Evolutionary conservation across 2,888 invertebrate genomes (phyloP).

Genomic region (Dione vanillae): DNA sequence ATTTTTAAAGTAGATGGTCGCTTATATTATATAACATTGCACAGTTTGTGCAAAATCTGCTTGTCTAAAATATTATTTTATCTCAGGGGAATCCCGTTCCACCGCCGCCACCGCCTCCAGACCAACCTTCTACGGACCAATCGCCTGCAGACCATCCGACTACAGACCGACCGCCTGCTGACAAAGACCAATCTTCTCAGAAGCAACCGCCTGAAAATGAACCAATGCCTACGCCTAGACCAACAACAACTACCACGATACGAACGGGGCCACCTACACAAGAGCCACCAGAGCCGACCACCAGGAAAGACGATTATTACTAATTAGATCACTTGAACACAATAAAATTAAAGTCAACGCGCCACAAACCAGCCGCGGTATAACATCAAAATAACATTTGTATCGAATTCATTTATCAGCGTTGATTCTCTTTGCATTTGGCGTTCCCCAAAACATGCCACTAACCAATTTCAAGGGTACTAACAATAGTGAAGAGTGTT

Average conservation of each 20-base stretch:
- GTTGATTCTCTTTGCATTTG: slow-evolving; percentile 79
- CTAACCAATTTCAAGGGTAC: slow-evolving; percentile 50
- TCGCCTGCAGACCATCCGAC: neutral
- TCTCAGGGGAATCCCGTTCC: slow-evolving; percentile 47
- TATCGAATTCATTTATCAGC: slow-evolving; percentile 81
- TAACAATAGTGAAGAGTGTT: slow-evolving; percentile 5
- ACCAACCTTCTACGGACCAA: neutral
- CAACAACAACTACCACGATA: too few species aligned
- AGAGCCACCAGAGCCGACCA: too few species aligned
- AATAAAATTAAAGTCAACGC: slow-evolving; percentile 58
- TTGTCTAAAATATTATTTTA: slow-evolving; percentile 30
- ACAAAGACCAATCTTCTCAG: too few species aligned
- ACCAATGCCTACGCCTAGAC: too few species aligned
- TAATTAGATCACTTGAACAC: slow-evolving; percentile 43
- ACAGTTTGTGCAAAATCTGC: too few species aligned
- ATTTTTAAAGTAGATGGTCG: too few species aligned
- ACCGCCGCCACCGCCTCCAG: neutral
- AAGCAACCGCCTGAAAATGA: too few species aligned
- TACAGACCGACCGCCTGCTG: too few species aligned
- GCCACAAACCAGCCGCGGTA: slow-evolving; percentile 65
- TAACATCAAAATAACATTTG: slow-evolving; percentile 82
- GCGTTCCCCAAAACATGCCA: slow-evolving; percentile 57
- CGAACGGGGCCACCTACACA: too few species aligned
- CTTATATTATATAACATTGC: too few species aligned
- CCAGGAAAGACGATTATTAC: too few species aligned